These are phyloP conservation scores for Phycodurus eques DNA, from an alignment of 2,113 vertebrate species.

Conservation along the genomic window DNA sequence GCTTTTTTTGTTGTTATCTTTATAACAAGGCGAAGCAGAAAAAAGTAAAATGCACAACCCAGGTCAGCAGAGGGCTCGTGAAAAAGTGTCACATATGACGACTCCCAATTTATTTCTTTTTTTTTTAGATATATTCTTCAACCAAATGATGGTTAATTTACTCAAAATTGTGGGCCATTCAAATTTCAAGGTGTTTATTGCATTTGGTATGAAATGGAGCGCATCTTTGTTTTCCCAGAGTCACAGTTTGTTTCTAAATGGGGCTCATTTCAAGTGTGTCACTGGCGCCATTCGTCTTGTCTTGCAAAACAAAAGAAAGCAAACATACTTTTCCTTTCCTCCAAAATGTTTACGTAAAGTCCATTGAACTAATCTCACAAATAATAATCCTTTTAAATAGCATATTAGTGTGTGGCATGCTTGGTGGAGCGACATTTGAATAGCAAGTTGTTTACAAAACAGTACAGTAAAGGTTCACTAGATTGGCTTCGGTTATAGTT, in stretches of 20 bases:
- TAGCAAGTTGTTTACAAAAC: not conserved
- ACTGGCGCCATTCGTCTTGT: not conserved
- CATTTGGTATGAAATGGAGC: too few species aligned
- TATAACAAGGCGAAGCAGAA: too few species aligned
- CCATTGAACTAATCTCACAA: not conserved
- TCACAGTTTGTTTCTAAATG: not conserved
- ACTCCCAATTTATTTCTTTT: too few species aligned
- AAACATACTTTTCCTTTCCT: not conserved
- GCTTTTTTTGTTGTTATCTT: too few species aligned
- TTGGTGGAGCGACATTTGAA: conserved; percentile 51
- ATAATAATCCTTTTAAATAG: conserved; percentile 46
- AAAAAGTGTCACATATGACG: too few species aligned
- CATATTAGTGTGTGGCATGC: conserved; percentile 60
- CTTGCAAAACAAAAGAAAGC: not conserved
- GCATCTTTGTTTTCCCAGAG: too few species aligned
- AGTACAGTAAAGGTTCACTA: not conserved
- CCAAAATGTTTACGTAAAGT: not conserved
- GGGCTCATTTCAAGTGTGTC: not conserved
- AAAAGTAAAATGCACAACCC: too few species aligned
- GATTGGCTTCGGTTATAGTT: not conserved
- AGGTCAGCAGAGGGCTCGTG: too few species aligned
- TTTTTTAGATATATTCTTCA: too few species aligned
- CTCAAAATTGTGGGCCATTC: too few species aligned
- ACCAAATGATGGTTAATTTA: too few species aligned
- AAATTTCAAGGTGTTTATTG: too few species aligned